Percentiles rank a stretch among this genome's conserved stretches.
Evolutionary conservation across 2,888 invertebrate species (phyloP).

Genomic region (Xylota segnis): DNA sequence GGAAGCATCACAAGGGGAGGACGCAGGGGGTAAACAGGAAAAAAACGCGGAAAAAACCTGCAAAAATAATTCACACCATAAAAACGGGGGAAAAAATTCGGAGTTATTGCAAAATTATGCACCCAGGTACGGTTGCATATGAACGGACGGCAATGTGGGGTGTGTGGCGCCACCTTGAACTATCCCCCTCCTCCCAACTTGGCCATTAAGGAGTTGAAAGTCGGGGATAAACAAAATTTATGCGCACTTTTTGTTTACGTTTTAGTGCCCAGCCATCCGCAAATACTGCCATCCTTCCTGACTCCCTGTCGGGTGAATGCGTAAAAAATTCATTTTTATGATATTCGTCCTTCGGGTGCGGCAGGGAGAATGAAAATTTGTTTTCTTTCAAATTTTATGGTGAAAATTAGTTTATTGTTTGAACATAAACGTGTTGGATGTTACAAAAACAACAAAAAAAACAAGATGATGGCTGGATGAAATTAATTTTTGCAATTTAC

Average conservation of each 20-base stretch:
- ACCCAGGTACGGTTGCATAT: slow-evolving; percentile 49
- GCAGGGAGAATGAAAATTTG: slow-evolving; percentile 7
- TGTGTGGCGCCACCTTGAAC: slow-evolving; percentile 11
- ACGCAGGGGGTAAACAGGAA: slow-evolving; percentile 3
- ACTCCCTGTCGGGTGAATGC: slow-evolving; percentile 25
- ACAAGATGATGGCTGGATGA: neutral
- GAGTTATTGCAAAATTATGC: slow-evolving; percentile 71
- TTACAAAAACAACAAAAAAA: neutral
- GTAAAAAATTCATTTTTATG: slow-evolving; percentile 60
- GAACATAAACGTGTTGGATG: slow-evolving; percentile 6
- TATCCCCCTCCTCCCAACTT: slow-evolving; percentile 16
- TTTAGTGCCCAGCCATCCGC: slow-evolving; percentile 59
- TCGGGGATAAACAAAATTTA: slow-evolving; percentile 69
- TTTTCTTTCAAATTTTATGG: slow-evolving; percentile 46
- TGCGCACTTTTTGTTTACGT: slow-evolving; percentile 57
- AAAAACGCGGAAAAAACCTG: neutral
- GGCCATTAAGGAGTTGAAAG: slow-evolving; percentile 55
- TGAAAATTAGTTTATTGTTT: slow-evolving; percentile 58
- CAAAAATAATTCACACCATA: slow-evolving; percentile 59
- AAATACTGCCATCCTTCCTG: slow-evolving; percentile 32
- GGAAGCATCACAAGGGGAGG: slow-evolving; percentile 23
- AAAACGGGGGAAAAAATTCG: slow-evolving; percentile 42
- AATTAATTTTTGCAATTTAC: slow-evolving; percentile 18
- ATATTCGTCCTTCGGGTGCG: slow-evolving; percentile 3
- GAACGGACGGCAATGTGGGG: neutral